Percentiles rank a stretch among this genome's conserved stretches.
Evolutionary conservation across 2,888 invertebrate species (phyloP).

Genomic region (Parochlus steinenii): DNA sequence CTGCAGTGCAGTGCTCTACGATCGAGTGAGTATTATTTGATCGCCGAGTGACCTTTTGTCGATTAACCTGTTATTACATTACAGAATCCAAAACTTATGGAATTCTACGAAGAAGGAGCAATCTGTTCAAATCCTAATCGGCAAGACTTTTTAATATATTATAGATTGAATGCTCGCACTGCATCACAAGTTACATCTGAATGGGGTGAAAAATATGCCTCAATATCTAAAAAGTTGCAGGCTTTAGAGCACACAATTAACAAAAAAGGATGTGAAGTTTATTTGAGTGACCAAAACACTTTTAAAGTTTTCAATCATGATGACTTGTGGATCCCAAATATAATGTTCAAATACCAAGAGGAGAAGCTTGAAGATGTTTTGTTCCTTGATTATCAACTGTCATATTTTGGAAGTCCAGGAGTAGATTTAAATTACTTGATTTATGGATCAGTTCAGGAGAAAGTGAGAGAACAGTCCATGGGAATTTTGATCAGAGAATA

Average conservation of each 20-base stretch:
- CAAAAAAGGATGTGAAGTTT: slow-evolving; percentile 22
- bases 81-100: slow-evolving; percentile 20
- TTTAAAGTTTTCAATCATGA: slow-evolving; percentile 26
- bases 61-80: too few species aligned
- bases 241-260: slow-evolving; percentile 25
- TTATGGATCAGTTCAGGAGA: slow-evolving; percentile 26
- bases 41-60: too few species aligned
- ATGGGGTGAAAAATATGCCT: slow-evolving; percentile 25
- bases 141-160: slow-evolving; percentile 25
- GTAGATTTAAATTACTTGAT: slow-evolving; percentile 27
- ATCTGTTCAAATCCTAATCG: slow-evolving; percentile 27
- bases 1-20: slow-evolving; percentile 28
- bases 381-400: slow-evolving; percentile 26
- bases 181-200: slow-evolving; percentile 24
- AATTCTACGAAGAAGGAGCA: slow-evolving; percentile 24
- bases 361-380: slow-evolving; percentile 24
- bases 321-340: slow-evolving; percentile 28
- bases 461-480: slow-evolving; percentile 25
- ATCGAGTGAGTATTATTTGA: slow-evolving; percentile 14
- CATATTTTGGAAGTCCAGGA: slow-evolving; percentile 27
- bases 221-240: slow-evolving; percentile 26
- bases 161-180: slow-evolving; percentile 25
- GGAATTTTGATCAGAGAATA: slow-evolving; percentile 26
- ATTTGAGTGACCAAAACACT: slow-evolving; percentile 19
- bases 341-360: slow-evolving; percentile 26